Base-by-base conservation (phyloP, 2,797 vertebrate species). In the Mastacembelus armatus region DNA sequence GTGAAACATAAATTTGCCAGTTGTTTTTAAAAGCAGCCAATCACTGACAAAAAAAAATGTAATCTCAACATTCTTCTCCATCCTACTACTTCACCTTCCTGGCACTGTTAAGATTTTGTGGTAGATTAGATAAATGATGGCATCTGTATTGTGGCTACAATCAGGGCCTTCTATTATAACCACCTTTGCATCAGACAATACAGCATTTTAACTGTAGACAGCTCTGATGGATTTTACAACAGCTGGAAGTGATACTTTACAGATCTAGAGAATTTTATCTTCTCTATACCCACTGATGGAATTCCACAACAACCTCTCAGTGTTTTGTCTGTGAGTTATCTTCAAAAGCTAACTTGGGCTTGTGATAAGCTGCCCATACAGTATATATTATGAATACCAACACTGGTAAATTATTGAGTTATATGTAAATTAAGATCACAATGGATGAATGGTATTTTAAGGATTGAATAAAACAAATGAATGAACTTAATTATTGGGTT, bases 121-220 rank as follows among this genome's bases (percentile, higher is more conserved):
- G 79, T 77, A 91, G 92, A 94, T 93, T 73, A 58, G 22, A 71
- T 54, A 48, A 10, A 1, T 85, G 91, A 92, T 93, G 85, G 61
- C 57, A 91, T 92, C 91, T 88, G 78, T 94, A 93, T 93, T 94
- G 92, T 94, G 93, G 73, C 93, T 94, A 93, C 90, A 92, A 88
- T 92, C 89, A 89, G 66, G 36, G 73, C 52, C 57, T 54, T 73
- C 85, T 83, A 77, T 90, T 91, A 86, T 83, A 85, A 58, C 75
- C 68, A 82, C 71, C 77, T 81, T 84, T 73, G 80, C 71, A 78
- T 91, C 84, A 92, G 91, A 93, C 91, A 92, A 90, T 89, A 83
- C 82, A 85, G 19, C 59, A 63, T 84, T 89, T 81, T 73, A 80
- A 66, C 80, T 81, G 76, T 43, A 90, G 88, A 88, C 85, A 87